Evolutionary conservation across 2,113 vertebrate species (phyloP).

Genomic region (Semnornis frantzii): DNA sequence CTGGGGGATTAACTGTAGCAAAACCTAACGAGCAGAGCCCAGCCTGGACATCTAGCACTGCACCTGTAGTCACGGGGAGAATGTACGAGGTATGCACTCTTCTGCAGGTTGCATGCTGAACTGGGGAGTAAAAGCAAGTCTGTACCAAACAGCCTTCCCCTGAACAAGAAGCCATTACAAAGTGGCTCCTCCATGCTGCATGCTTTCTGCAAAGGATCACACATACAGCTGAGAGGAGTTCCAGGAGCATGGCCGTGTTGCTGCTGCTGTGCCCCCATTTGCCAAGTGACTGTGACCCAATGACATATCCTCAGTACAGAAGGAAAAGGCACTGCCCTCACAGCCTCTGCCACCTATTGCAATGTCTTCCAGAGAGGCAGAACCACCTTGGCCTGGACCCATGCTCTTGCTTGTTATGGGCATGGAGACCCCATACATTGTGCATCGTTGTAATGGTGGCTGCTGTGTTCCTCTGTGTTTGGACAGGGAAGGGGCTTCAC

Average conservation of each 20-base stretch:
- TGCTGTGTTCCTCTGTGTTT: not conserved
- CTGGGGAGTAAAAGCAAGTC: not conserved
- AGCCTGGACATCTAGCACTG: not conserved
- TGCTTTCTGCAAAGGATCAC: not conserved
- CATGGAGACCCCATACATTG: not conserved
- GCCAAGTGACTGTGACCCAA: accelerated
- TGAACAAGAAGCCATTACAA: not conserved
- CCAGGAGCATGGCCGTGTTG: not conserved
- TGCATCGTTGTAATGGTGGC: not conserved
- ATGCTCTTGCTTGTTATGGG: not conserved
- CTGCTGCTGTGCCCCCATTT: not conserved
- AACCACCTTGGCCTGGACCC: not conserved
- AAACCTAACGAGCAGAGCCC: not conserved
- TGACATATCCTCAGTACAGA: not conserved
- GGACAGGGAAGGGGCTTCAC: not conserved
- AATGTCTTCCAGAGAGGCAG: not conserved
- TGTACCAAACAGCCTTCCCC: not conserved
- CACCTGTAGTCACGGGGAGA: not conserved
- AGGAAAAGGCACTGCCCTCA: not conserved
- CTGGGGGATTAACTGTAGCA: not conserved
- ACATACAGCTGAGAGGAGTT: not conserved
- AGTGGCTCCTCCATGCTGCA: not conserved
- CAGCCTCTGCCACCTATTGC: not conserved
- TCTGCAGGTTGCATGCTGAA: not conserved
- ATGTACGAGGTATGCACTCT: not conserved